Conservation (phyloP, 1,140 invertebrate species). For the Planococcus citri region DNA sequence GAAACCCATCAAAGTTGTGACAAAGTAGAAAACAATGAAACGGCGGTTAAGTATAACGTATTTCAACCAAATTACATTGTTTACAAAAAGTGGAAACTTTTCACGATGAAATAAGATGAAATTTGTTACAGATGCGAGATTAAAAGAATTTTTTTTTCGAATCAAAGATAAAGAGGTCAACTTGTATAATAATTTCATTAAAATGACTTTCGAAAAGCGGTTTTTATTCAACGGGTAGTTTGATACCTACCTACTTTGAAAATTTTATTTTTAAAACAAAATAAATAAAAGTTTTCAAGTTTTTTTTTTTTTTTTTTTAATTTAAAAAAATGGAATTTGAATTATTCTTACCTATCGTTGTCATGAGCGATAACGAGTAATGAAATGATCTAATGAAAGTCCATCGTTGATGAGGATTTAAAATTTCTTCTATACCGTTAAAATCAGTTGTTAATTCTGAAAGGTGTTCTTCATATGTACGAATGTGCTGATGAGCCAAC, state of each 20-base stretch:
- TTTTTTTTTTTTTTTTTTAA: too few species aligned
- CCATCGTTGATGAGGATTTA: not conserved
- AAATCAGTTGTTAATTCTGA: not conserved
- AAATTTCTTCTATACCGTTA: not conserved
- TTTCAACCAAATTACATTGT: not conserved
- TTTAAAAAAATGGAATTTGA: too few species aligned
- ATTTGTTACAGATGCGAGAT: not conserved
- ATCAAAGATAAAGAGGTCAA: too few species aligned
- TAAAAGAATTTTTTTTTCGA: not conserved
- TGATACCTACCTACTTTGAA: too few species aligned
- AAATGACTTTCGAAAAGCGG: too few species aligned
- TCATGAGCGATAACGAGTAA: not conserved
- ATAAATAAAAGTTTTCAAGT: too few species aligned
- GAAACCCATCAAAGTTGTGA: not conserved
- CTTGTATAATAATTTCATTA: too few species aligned
- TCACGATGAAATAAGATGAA: not conserved
- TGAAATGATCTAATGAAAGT: not conserved
- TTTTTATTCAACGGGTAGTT: too few species aligned
- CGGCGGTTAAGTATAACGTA: not conserved
- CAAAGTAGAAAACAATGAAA: not conserved
- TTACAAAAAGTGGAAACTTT: not conserved
- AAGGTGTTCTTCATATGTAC: constrained; percentile 48
- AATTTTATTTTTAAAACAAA: too few species aligned
- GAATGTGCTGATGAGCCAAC: constrained; percentile 56
- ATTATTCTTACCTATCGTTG: not conserved